Percentiles rank a stretch among this genome's conserved stretches.
Conservation (phyloP, 1,140 invertebrate genomes). For the Brachystomella parvula region DNA sequence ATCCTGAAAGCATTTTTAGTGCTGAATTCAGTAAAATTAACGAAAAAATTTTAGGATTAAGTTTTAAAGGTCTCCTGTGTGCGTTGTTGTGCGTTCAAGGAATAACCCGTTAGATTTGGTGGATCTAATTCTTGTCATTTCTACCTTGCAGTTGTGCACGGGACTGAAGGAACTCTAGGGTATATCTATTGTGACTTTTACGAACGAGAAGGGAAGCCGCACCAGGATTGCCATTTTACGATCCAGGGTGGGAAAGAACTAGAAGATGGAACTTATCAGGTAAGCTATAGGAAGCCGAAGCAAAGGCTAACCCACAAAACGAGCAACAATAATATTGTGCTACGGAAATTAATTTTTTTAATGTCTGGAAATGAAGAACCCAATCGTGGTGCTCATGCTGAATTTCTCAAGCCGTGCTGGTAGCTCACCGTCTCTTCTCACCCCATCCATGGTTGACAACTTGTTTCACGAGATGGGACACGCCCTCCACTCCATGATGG, state of each 20-base stretch:
- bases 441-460: constrained; percentile 81
- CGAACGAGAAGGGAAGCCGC: constrained; percentile 75
- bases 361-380: constrained; percentile 52
- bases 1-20: too few relatives aligned
- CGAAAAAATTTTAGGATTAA: too few relatives aligned
- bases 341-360: background rate
- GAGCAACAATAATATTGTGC: background rate
- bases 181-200: constrained; percentile 98
- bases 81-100: too few relatives aligned
- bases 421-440: constrained; percentile 63
- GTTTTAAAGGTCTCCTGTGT: background rate
- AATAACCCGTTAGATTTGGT: too few relatives aligned
- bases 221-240: constrained; percentile 98
- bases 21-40: too few relatives aligned
- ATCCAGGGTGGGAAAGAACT: constrained; percentile 82
- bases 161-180: constrained; percentile 69
- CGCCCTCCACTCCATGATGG: constrained; percentile 98
- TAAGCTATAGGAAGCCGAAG: too few relatives aligned
- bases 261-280: constrained; percentile 74
- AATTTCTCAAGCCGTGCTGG: constrained; percentile 63
- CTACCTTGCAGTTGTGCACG: constrained; percentile 55
- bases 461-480: constrained; percentile 99
- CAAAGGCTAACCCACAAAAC: too few relatives aligned
- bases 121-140: too few relatives aligned
- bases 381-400: constrained; percentile 89